Evolutionary conservation across 1,140 invertebrate genomes (phyloP), one percentile per base, ranked within the genome.

Genomic region (Eumaeus atala): DNA sequence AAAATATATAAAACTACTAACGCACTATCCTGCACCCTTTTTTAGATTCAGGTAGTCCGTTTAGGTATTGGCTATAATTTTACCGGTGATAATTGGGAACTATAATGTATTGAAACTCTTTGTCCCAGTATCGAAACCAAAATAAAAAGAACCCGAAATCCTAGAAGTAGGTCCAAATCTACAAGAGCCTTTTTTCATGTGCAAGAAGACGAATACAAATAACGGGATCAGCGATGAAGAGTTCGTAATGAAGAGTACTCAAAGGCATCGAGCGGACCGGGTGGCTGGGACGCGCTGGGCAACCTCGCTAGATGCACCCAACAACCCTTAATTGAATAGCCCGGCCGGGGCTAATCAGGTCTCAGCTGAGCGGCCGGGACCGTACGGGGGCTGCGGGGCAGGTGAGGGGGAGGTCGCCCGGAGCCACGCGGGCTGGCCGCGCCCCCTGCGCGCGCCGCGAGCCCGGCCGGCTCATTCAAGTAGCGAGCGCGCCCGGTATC

Each of bases 301-400:
- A 61, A 61, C 72, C 64, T 66, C 70, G 66, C 64, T 67, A 67
- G 76, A 82, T 84, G 80, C 78, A 82, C 78, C 77, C 72, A 74
- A 66, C 80, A 72, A 77, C 74, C 74, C 72, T 81, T 82, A 85
- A 83, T 85, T 82, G 77, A 85, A 83, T 77, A 79, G 72, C 73
- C 73, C 74, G 78, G 78, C 72, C 75, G 71, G 78, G 76, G 79
- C 82, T 85, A 83, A 85, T 84, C 81, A 75, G 77, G 72, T 73
- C 77, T 77, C 80, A 80, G 81, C 81, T 83, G 79, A 83, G 76
- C 72, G 74, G 72, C 64, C 21, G 69, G 59, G 51, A 50, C 21
- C 21, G 21, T 6, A 40, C 12, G 51, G 50, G 21, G 48, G 51
- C n/a, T 57, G 48, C 16, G 59, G 48, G 55, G 48, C 60, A 59